These are phyloP conservation scores for Biston stratarius DNA, from an alignment of 2,888 invertebrate species.

Conservation along the genomic window DNA sequence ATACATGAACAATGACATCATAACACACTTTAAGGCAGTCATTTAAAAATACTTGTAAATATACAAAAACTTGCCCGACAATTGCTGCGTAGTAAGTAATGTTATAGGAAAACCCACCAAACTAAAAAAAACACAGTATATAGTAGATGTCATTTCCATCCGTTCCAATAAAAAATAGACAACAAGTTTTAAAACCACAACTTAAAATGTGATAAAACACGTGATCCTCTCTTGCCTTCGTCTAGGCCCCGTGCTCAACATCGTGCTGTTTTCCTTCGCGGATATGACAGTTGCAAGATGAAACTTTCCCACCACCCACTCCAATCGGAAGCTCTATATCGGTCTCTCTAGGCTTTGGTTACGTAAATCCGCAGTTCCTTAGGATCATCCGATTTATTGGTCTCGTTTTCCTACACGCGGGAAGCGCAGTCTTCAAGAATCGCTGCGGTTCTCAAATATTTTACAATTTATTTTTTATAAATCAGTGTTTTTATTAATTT, in stretches of 20 bases:
- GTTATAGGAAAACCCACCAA: not conserved
- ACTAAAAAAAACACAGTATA: not conserved
- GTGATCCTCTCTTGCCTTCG: constrained; percentile 18
- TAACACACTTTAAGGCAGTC: too few species aligned
- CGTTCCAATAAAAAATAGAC: constrained; percentile 9
- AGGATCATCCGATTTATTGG: constrained; percentile 17
- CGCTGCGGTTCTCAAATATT: constrained; percentile 46
- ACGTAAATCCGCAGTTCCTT: constrained; percentile 28
- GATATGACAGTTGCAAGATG: constrained; percentile 16
- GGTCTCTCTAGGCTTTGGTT: constrained; percentile 18
- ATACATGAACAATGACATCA: too few species aligned
- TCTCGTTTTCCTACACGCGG: constrained; percentile 54
- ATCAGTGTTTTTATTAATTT: too few species aligned
- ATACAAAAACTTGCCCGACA: not conserved
- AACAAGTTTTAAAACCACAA: constrained; percentile 5
- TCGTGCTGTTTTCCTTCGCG: constrained; percentile 9
- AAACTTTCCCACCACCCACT: not conserved
- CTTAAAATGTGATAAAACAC: constrained; percentile 20
- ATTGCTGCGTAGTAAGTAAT: not conserved
- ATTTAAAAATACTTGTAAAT: not conserved
- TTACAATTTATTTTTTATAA: not conserved
- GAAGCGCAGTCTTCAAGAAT: constrained; percentile 26
- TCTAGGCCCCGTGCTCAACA: constrained; percentile 18
- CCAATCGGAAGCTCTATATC: not conserved
- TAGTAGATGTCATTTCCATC: constrained; percentile 10